A percentile compares a stretch with the other conserved stretches of the same genome.
phyloP scores from a whole-genome alignment of 2,797 vertebrate genomes.

The Muraenolepis orangiensis region DNA sequence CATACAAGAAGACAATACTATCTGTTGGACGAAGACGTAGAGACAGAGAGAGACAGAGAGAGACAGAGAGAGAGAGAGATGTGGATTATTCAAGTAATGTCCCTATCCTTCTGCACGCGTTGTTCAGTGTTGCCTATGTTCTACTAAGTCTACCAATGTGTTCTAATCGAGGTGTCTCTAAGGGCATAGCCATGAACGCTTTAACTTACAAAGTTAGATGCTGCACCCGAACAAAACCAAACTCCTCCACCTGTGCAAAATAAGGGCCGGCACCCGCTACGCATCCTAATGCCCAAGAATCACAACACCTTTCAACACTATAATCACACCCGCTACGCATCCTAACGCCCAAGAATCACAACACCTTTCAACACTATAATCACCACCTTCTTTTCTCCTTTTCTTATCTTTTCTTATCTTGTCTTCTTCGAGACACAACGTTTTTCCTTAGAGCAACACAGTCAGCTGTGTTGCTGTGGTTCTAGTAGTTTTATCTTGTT shows the following conservation, averaged over 20 bases:
- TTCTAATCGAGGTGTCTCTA: constrained; percentile 17
- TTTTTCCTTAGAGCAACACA: constrained; percentile 37
- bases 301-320: constrained; percentile 37
- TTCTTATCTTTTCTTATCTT: constrained; percentile 10
- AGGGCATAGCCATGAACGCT: constrained; percentile 28
- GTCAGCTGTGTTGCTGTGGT: constrained; percentile 17
- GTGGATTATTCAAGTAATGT: constrained; percentile 63
- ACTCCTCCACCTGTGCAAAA: constrained; percentile 53
- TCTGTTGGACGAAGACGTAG: constrained; percentile 37
- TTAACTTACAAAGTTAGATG: constrained; percentile 7
- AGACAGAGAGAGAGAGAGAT: constrained; percentile 20
- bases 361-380: constrained; percentile 34
- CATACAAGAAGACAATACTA: constrained; percentile 46
- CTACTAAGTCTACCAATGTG: constrained; percentile 27
- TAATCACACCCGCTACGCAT: constrained; percentile 30
- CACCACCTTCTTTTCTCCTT: too few species aligned
- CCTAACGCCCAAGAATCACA: constrained; percentile 49
- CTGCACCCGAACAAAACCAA: constrained; percentile 43
- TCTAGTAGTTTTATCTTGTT: not conserved
- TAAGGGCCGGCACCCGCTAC: constrained; percentile 23
- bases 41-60: constrained; percentile 23
- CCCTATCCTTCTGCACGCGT: constrained; percentile 40
- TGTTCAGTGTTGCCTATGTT: constrained; percentile 21
- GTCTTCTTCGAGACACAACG: not conserved
- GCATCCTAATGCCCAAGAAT: constrained; percentile 49